Conservation (phyloP, 2,113 vertebrate genomes). For the Eurystomus gularis region DNA sequence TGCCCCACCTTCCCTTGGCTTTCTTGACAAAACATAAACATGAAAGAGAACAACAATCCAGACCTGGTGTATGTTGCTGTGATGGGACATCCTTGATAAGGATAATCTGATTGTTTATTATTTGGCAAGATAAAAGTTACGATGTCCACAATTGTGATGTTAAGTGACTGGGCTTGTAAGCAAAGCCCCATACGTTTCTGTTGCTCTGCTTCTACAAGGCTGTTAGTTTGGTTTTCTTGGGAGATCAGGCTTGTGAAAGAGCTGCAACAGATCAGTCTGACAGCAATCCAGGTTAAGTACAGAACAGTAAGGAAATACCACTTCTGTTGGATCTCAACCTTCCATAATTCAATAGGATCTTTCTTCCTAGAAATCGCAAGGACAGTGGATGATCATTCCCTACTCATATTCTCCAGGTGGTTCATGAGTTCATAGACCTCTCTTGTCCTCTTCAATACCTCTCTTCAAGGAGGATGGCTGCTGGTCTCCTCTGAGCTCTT, state of each 20-base stretch:
- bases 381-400: neutral
- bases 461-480: neutral
- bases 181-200: neutral
- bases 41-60: neutral
- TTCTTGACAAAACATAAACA: neutral
- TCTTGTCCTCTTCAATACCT: neutral
- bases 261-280: neutral
- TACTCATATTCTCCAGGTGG: neutral
- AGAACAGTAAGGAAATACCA: neutral
- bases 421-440: neutral
- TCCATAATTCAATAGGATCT: neutral
- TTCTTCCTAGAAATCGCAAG: neutral
- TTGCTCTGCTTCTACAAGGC: neutral
- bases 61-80: neutral
- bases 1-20: neutral
- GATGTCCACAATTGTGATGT: neutral
- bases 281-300: neutral
- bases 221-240: neutral
- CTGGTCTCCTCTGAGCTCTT: neutral
- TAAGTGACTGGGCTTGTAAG: neutral
- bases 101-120: neutral
- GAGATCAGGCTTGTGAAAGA: neutral
- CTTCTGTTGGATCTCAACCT: neutral
- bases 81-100: neutral
- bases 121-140: neutral